Base-by-base conservation (phyloP, 2,113 vertebrate species). In the Cygnus buccinator region DNA sequence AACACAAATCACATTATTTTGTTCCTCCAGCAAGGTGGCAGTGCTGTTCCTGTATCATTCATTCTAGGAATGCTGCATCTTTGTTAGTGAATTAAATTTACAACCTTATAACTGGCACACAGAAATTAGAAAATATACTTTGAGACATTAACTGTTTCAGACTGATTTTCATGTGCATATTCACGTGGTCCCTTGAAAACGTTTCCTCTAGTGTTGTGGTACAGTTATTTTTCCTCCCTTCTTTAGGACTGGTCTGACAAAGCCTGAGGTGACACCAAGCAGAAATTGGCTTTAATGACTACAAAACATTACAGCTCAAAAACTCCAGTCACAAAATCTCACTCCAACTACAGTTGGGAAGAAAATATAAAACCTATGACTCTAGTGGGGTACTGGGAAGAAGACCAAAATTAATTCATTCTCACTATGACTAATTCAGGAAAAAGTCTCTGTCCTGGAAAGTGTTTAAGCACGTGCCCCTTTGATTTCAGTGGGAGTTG, bases 1-100 rank as follows among this genome's bases (percentile, higher is more conserved):
- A 97, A 93, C 31, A 94, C 28, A 95, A 93, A 95, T 84, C 41
- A 93, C 68, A 76, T 84, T 95, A 81, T 93, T 95, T 95, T 79
- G 26, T 96, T 95, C 84, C 77, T 94, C 83, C 68, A 97, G 83
- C 83, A 97, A 97, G 91, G 87, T 96, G 91, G 90, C 79, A 97
- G 72, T 89, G 33, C 74, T 90, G 67, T 86, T 91, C 50, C 35
- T 96, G 29, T 55, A 37, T 77, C 17, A 90, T 63, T 84, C 21
- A 6, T 61, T 61, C 17, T 70, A 80, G 4, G 9, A 28, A 70
- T 72, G 35, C 4, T 87, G 23, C 37, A 25, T 72, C 93, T 96
- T 90, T 94, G 9, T 65, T 92, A 90, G 92, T 84, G 67, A 93
- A 44, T 81, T 89, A 78, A 72, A 90, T 95, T 85, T 93, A 80